Percentiles rank a stretch among this genome's conserved stretches.
Evolutionary conservation across 2,797 vertebrate species (phyloP).

Genomic region (Silurus lanzhouensis): DNA sequence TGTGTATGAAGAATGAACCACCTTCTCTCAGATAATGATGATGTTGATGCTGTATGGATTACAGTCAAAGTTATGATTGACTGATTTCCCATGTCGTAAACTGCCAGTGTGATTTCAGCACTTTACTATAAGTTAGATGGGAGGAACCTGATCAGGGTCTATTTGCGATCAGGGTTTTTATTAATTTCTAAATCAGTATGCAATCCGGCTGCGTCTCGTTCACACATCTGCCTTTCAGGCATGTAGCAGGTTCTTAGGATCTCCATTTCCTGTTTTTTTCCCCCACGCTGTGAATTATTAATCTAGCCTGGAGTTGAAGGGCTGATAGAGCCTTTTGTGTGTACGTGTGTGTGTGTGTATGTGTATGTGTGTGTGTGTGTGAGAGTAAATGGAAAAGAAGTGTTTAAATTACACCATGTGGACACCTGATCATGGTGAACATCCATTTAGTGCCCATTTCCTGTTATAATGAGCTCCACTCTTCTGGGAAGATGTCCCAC

Average conservation of each 20-base stretch:
- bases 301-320: conserved; percentile 29
- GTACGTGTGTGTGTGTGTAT: conserved; percentile 13
- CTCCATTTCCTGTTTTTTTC: conserved; percentile 6
- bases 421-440: background rate
- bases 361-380: background rate
- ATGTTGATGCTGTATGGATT: background rate
- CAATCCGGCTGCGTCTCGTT: background rate
- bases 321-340: background rate
- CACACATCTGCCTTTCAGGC: background rate
- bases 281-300: conserved; percentile 44
- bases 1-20: background rate
- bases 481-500: too few relatives aligned
- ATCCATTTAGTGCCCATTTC: background rate
- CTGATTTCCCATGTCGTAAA: background rate
- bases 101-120: too few relatives aligned
- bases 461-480: too few relatives aligned
- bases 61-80: background rate
- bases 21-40: background rate
- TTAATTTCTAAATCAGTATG: background rate
- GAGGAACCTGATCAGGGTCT: background rate
- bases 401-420: background rate
- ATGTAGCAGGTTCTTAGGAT: background rate
- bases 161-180: background rate
- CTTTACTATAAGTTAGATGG: background rate
- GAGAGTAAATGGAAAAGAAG: background rate